phyloP scores from a whole-genome alignment of 2,888 invertebrate species.

The Ceramica pisi region DNA sequence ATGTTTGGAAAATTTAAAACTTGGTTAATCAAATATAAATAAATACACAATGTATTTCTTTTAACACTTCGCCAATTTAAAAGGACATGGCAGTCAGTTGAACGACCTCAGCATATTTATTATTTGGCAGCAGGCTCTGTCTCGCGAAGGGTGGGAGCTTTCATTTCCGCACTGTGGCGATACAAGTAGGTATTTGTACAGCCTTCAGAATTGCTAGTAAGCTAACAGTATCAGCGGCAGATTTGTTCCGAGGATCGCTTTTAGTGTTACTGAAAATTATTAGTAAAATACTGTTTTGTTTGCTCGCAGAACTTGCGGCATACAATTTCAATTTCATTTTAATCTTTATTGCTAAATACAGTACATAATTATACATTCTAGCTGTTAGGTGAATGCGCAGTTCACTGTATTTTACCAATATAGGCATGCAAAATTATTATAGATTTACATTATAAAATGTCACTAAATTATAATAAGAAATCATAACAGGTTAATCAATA shows the following conservation, averaged over 20 bases:
- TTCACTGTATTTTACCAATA: no score
- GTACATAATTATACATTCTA: no score
- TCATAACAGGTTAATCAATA: no score
- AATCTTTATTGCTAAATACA: no score
- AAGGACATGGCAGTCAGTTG: constrained; percentile 23
- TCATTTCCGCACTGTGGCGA: constrained; percentile 39
- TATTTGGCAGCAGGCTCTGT: constrained; percentile 43
- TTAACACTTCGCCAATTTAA: constrained; percentile 6
- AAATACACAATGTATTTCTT: not conserved
- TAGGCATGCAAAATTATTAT: no score
- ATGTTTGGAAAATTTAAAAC: no score
- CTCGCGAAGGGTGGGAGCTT: constrained; percentile 34
- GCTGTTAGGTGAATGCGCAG: no score
- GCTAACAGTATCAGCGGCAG: constrained; percentile 9
- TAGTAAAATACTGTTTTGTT: not conserved
- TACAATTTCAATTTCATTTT: no score
- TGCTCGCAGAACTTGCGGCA: no score
- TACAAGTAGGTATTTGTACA: constrained; percentile 26
- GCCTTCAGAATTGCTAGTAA: constrained; percentile 11
- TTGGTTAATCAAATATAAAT: no score
- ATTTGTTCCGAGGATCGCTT: constrained; percentile 13
- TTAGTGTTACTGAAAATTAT: not conserved
- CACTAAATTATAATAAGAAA: no score
- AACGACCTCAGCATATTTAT: constrained; percentile 49
- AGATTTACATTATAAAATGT: no score